Evolutionary conservation across 1,140 invertebrate species (phyloP), one percentile per base, ranked within the genome.

Genomic region (Drosophila pectinifera): DNA sequence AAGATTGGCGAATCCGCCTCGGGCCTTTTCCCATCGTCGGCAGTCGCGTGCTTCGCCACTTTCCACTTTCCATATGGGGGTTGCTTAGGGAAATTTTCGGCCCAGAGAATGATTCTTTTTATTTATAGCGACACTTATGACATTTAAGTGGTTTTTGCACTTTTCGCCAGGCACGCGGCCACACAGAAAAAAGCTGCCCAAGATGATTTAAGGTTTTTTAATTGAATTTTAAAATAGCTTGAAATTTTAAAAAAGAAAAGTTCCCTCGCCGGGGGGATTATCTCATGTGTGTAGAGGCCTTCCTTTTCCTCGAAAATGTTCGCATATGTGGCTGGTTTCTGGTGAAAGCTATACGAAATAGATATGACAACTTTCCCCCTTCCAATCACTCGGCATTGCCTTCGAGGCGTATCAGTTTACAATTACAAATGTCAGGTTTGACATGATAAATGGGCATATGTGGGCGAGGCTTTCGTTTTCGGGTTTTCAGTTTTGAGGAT

Each of bases 371-470:
- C 43, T 34, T 51, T 22, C 4, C 57, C 38, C 36, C 36, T 14
- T 34, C 61, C 53, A 34, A 4, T n/a, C 16, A 7, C 11, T 20
- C 14, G 36, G 20, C 54, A 55, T 49, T 76, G 75, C 72, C 79
- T 65, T 28, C 67, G 43, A 83, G 83, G 79, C 83, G 64, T 89
- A 88, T 88, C 83, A 88, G 84, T 88, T 88, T 88, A 88, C 83
- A 88, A 88, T 89, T 89, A 88, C 83, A 88, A 88, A 88, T 88
- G 83, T 88, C 83, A 88, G 86, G 75, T 67, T 83, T 83, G 84
- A 88, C 84, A 88, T 88, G 83, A 88, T 89, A 89, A 83, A 88
- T 88, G 84, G 75, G 84, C 83, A 88, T 89, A 89, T 88, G 83
- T 88, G 83, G 65, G 69, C 38, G 58, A 72, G 55, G 51, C 59